phyloP scores from a whole-genome alignment of 2,113 vertebrate genomes.

The Noctilio leporinus region DNA sequence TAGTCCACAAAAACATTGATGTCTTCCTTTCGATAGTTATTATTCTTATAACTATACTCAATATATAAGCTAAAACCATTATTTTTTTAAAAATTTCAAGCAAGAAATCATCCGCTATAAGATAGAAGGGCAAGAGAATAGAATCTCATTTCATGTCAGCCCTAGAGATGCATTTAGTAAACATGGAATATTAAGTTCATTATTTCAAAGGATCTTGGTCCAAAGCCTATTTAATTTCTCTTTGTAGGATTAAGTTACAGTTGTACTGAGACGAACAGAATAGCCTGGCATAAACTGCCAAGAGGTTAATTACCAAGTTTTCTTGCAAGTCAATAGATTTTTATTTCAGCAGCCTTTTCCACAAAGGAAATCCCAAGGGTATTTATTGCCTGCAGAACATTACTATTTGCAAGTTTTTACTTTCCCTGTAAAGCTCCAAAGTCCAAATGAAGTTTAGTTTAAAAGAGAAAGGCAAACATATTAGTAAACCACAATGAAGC shows the following conservation, averaged over 20 bases:
- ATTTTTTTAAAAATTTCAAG: neutral
- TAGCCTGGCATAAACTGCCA: slow-evolving; percentile 9
- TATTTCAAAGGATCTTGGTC: slow-evolving; percentile 22
- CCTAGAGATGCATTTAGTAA: neutral
- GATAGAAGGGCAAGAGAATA: neutral
- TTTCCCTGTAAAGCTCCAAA: neutral
- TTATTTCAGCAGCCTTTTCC: neutral
- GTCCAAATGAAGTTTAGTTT: neutral
- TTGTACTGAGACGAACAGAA: slow-evolving; percentile 48
- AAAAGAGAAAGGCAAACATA: neutral
- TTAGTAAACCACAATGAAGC: neutral
- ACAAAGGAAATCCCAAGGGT: neutral
- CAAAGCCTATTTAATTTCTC: slow-evolving; percentile 34
- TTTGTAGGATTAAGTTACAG: slow-evolving; percentile 45
- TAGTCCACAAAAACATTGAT: neutral
- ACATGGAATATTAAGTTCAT: neutral
- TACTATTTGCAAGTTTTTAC: neutral
- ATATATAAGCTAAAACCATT: neutral
- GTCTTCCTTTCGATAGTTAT: neutral
- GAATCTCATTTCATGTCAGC: slow-evolving; percentile 8
- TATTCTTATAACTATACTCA: neutral
- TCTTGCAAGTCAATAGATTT: slow-evolving; percentile 32
- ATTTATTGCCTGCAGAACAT: slow-evolving; percentile 12
- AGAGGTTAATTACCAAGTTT: slow-evolving; percentile 50
- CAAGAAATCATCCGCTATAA: neutral